Evolutionary conservation across 1,140 invertebrate species (phyloP), one percentile per base, ranked within the genome.

Genomic region (Anoplophora glabripennis): DNA sequence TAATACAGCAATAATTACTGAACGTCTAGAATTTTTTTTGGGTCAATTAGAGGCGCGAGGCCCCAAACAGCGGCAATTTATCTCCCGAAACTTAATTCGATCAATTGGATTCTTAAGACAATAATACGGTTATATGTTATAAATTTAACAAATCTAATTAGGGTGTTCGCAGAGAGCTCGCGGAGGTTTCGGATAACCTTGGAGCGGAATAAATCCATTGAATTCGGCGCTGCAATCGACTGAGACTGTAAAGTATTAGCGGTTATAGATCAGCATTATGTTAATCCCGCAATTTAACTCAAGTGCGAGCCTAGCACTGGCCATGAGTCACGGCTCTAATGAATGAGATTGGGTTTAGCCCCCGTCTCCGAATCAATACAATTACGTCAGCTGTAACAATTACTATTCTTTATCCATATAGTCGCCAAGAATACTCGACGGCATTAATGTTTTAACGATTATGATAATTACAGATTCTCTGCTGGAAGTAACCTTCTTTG

Each of bases 211-310:
- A n/a, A 40, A n/a, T 40, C 12, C 12, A 42, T 15, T 17, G 41
- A 42, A 14, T 15, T 15, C 14, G 41, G 28, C 18, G 44, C 28
- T 46, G 17, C 1, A 18, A 21, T 46, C 44, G 18, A 46, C 18
- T 11, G 17, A 28, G 41, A 42, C 42, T 14, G 21, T 18, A 36
- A 47, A 40, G 41, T 48, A 28, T 57, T 40, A 35, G 14, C 45
- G 42, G 49, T 62, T 62, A 42, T 62, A 57, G 59, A 59, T 60
- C 57, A 64, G 57, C 57, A 60, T 64, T 64, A 64, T 64, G 61
- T 55, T 64, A 60, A 64, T 64, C 61, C 61, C 17, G 37, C 61
- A 60, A 59, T 60, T 64, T 55, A 63, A 54, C 44, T 63, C 38
- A 59, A 63, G 56, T 59, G 56, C 44, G 46, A 53, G 21, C 21